phyloP scores from a whole-genome alignment of 2,888 invertebrate species.

The Thera britannica region DNA sequence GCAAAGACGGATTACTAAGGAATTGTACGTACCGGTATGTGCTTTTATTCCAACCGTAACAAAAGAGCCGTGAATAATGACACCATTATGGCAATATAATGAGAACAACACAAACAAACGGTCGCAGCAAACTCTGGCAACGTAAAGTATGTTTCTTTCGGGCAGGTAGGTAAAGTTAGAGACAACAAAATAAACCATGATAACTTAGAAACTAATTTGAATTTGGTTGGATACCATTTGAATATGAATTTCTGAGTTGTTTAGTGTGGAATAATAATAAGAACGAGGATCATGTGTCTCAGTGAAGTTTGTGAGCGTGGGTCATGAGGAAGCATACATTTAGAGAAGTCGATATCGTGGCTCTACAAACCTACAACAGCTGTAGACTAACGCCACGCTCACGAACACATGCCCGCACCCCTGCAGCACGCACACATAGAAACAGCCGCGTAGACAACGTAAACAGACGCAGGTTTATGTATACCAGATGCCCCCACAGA shows the following conservation, averaged over 20 bases:
- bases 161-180: conserved; percentile 43
- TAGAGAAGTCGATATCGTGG: conserved; percentile 73
- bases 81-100: conserved; percentile 75
- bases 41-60: conserved; percentile 74
- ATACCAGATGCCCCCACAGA: conserved; percentile 82
- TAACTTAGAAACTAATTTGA: conserved; percentile 42
- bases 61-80: conserved; percentile 80
- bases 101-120: conserved; percentile 58
- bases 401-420: conserved; percentile 76
- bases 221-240: conserved; percentile 50
- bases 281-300: conserved; percentile 59
- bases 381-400: conserved; percentile 74
- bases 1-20: conserved; percentile 73
- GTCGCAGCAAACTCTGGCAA: conserved; percentile 38
- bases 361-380: conserved; percentile 79
- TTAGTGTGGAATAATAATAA: conserved; percentile 65
- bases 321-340: conserved; percentile 84
- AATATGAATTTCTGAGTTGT: conserved; percentile 58
- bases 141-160: conserved; percentile 41
- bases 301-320: conserved; percentile 64
- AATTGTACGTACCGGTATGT: conserved; percentile 72
- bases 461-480: conserved; percentile 82
- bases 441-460: conserved; percentile 65
- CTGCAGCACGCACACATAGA: conserved; percentile 63
- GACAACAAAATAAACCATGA: conserved; percentile 35